These are phyloP conservation scores for Archips xylosteana DNA, from an alignment of 2,888 invertebrate genomes.

Conservation along the genomic window DNA sequence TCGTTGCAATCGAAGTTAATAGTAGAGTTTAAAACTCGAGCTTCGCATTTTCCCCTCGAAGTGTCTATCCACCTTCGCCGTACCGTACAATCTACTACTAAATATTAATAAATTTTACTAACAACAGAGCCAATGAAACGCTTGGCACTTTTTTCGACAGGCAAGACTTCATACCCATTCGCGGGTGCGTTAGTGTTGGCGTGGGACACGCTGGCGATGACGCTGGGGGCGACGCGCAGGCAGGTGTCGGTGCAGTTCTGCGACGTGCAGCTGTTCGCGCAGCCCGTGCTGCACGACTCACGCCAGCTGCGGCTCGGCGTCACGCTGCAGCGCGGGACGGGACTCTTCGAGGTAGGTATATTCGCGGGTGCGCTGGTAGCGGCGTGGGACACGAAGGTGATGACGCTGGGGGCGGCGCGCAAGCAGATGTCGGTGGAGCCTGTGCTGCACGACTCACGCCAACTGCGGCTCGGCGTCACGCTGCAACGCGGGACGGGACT, in stretches of 20 bases:
- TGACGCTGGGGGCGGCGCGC: slow-evolving; percentile 80
- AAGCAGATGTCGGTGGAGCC: slow-evolving; percentile 89
- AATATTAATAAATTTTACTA: too few species aligned
- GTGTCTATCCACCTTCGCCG: too few species aligned
- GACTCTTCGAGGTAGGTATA: slow-evolving; percentile 85
- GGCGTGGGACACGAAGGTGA: slow-evolving; percentile 89
- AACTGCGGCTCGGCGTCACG: slow-evolving; percentile 80
- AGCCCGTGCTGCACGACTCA: slow-evolving; percentile 83
- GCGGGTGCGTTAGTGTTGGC: slow-evolving; percentile 89
- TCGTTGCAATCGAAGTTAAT: too few species aligned
- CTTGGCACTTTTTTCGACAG: slow-evolving; percentile 54
- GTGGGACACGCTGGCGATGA: slow-evolving; percentile 89
- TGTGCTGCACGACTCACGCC: slow-evolving; percentile 77
- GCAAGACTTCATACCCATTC: slow-evolving; percentile 89
- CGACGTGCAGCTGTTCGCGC: slow-evolving; percentile 86
- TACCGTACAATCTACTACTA: too few species aligned
- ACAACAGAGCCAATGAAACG: neutral
- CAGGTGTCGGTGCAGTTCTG: slow-evolving; percentile 88
- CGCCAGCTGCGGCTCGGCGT: slow-evolving; percentile 81
- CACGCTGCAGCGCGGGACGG: slow-evolving; percentile 85
- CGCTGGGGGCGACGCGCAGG: slow-evolving; percentile 80
- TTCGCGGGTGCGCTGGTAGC: slow-evolving; percentile 90
- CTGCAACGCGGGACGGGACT: slow-evolving; percentile 85
- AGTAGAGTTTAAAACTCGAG: too few species aligned
- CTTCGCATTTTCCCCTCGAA: too few species aligned